A percentile compares a stretch with the other conserved stretches of the same genome.
phyloP scores from a whole-genome alignment of 2,888 invertebrate species.

The Aleiodes leptofemur region DNA sequence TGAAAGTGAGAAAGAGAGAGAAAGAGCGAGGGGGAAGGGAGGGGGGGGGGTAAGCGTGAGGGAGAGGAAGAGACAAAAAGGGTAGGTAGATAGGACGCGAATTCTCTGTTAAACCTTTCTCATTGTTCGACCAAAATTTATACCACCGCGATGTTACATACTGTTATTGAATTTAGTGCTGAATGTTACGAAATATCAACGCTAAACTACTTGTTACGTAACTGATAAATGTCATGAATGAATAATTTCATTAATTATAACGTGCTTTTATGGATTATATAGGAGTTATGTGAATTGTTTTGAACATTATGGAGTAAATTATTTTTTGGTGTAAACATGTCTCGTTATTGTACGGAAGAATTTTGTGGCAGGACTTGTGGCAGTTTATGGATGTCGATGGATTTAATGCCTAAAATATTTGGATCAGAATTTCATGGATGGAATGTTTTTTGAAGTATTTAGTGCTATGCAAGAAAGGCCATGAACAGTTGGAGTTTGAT shows the following conservation, averaged over 20 bases:
- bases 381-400: too few relatives aligned
- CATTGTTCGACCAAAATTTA: slow-evolving; percentile 48
- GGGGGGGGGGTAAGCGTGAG: neutral
- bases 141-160: slow-evolving; percentile 25
- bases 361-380: too few relatives aligned
- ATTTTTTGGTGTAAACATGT: too few relatives aligned
- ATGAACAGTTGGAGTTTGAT: too few relatives aligned
- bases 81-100: slow-evolving; percentile 40
- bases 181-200: slow-evolving; percentile 13
- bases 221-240: slow-evolving; percentile 22
- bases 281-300: neutral
- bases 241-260: slow-evolving; percentile 22
- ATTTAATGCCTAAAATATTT: too few relatives aligned
- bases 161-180: slow-evolving; percentile 18
- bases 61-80: neutral
- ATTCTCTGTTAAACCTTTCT: slow-evolving; percentile 62
- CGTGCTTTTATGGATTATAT: slow-evolving; percentile 7
- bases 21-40: too few relatives aligned
- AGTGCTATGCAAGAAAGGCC: too few relatives aligned
- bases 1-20: too few relatives aligned
- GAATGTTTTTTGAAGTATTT: too few relatives aligned
- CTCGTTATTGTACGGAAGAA: too few relatives aligned
- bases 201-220: slow-evolving; percentile 23
- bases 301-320: neutral
- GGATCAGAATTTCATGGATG: too few relatives aligned